Evolutionary conservation across 1,140 invertebrate genomes (phyloP).

Genomic region (Agrilus planipennis): DNA sequence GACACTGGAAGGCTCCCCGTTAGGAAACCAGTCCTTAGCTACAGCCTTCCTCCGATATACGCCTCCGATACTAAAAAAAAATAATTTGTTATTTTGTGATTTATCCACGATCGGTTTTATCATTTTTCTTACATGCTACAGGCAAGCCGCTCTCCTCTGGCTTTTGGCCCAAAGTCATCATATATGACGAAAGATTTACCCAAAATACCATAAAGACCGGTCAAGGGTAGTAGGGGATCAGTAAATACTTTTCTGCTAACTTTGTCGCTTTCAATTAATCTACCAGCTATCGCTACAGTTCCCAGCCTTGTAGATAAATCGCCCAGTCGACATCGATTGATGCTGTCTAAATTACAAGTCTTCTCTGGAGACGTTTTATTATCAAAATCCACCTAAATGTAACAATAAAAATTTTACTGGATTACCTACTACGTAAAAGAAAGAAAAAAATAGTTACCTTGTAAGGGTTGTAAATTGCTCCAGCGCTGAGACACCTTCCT

Average conservation of each 20-base stretch:
- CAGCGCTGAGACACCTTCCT: conserved; percentile 67
- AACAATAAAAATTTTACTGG: not conserved
- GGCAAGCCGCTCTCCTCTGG: conserved; percentile 73
- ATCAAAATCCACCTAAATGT: conserved; percentile 36
- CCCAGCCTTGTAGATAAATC: conserved; percentile 58
- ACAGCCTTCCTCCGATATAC: conserved; percentile 72
- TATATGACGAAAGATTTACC: conserved; percentile 80
- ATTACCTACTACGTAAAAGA: not conserved
- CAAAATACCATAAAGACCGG: conserved; percentile 60
- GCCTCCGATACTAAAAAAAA: conserved; percentile 51
- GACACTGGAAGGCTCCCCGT: conserved; percentile 49
- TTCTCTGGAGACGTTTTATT: conserved; percentile 28
- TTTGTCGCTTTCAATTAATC: conserved; percentile 45
- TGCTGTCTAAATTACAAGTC: conserved; percentile 41
- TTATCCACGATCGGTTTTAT: not conserved
- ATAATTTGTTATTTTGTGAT: not conserved
- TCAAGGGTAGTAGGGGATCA: conserved; percentile 63
- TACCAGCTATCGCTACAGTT: conserved; percentile 59
- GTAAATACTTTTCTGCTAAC: conserved; percentile 67
- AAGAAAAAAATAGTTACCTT: conserved; percentile 43
- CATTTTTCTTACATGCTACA: conserved; percentile 58
- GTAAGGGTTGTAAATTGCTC: conserved; percentile 69
- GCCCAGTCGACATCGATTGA: conserved; percentile 52
- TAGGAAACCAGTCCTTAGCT: conserved; percentile 75
- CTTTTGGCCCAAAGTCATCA: conserved; percentile 75